A percentile compares a stretch with the other conserved stretches of the same genome.
These are phyloP conservation scores for Tragelaphus strepsiceros DNA, from an alignment of 2,113 vertebrate species.

Conservation along the genomic window DNA sequence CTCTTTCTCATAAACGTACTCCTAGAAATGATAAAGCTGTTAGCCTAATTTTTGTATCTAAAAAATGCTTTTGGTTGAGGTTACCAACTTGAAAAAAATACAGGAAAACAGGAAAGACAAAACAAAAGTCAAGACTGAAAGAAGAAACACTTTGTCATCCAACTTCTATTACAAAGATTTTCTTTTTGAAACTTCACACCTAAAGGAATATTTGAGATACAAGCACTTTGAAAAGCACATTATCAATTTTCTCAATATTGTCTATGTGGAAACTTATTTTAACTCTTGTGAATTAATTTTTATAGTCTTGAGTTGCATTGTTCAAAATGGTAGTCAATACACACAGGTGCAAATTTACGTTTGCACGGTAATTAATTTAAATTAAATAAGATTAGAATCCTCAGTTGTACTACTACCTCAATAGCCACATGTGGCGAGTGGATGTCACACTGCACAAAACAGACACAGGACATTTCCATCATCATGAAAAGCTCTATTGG, in stretches of 20 bases:
- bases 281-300: neutral
- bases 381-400: neutral
- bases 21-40: neutral
- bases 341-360: neutral
- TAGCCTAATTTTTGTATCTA: neutral
- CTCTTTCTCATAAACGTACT: neutral
- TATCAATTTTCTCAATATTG: neutral
- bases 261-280: neutral
- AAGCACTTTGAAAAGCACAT: neutral
- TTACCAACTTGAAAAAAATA: conserved; percentile 14
- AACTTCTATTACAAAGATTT: neutral
- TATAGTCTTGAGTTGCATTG: neutral
- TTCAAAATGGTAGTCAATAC: neutral
- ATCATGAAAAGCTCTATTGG: neutral
- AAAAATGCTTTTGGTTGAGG: neutral
- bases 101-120: neutral
- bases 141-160: neutral
- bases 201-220: neutral
- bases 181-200: neutral
- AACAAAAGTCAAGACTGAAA: neutral
- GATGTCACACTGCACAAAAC: neutral
- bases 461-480: neutral
- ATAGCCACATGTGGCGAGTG: neutral
- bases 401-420: neutral
- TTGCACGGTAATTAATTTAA: conserved; percentile 15